Evolutionary conservation across 1,140 invertebrate genomes (phyloP).

Genomic region (Drosophila takahashii): DNA sequence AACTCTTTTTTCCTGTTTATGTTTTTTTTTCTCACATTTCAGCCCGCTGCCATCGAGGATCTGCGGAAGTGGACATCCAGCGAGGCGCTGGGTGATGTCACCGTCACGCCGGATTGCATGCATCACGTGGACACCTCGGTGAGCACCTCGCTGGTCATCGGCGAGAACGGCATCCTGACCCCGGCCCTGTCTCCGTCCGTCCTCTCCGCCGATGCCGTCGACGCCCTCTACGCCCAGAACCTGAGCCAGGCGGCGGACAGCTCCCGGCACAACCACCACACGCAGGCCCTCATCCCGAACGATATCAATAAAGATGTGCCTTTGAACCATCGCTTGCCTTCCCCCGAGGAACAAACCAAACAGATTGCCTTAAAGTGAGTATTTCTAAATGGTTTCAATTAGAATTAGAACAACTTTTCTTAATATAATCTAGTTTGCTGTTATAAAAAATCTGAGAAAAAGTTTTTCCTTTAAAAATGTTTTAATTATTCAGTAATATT

Average conservation of each 20-base stretch:
- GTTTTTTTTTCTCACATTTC: conserved; percentile 28
- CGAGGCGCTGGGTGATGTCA: conserved; percentile 93
- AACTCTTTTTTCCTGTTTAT: conserved; percentile 4
- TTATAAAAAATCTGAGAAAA: too few relatives aligned
- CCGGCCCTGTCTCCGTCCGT: conserved; percentile 84
- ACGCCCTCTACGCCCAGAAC: conserved; percentile 76
- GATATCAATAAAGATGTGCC: conserved; percentile 88
- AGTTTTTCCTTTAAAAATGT: too few relatives aligned
- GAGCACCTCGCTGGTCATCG: conserved; percentile 77
- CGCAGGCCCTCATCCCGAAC: conserved; percentile 70
- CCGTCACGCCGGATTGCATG: conserved; percentile 90
- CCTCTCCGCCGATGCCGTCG: conserved; percentile 78
- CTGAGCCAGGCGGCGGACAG: conserved; percentile 74
- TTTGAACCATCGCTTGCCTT: conserved; percentile 92
- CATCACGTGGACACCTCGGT: conserved; percentile 85
- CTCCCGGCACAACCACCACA: conserved; percentile 48
- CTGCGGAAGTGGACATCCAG: conserved; percentile 93
- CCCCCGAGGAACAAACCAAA: conserved; percentile 92
- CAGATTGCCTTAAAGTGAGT: conserved; percentile 92
- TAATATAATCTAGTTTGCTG: too few relatives aligned
- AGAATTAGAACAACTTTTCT: not conserved
- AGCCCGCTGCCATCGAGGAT: conserved; percentile 92
- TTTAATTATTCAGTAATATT: too few relatives aligned
- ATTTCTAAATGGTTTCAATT: not conserved
- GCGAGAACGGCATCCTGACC: conserved; percentile 78